Base-by-base conservation (phyloP, 2,888 invertebrate genomes). In the Drosophila anceps region DNA sequence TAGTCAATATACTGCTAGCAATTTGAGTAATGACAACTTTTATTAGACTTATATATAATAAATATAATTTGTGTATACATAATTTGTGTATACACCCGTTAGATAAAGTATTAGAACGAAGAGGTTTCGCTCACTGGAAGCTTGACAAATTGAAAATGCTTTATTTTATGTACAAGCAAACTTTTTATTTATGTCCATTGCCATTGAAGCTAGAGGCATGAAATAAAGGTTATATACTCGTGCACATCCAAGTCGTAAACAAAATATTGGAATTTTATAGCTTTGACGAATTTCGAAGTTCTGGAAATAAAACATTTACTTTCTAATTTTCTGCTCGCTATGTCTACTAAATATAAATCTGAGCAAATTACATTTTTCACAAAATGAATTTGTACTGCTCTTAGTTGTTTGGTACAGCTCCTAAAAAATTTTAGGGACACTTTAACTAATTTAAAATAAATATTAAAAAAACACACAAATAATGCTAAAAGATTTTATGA, bases 1-100 rank as follows among this genome's bases (percentile, higher is more conserved):
- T 4, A 18, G 18, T 0, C 9, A 18, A 10, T 0, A 4, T n/a
- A 4, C n/a, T 18, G 0, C 9, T 9, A 0, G 1, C 3, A 2
- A 10, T 18, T 18, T 41, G 9, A 41, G 18, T 18, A 18, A 41
- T 18, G 4, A 10, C 4, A 33, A 33, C 12, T 31, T 31, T 31
- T 2, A 24, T 31, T 31, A 9, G 31, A 31, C 9, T 31, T n/a
- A 1, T 4, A 10, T 18, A 1, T 3, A 39, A n/a, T n/a, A 39
- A n/a, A n/a, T n/a, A n/a, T n/a, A n/a, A n/a, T n/a, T n/a, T n/a
- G n/a, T n/a, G n/a, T n/a, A n/a, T n/a, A n/a, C n/a, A n/a, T 37
- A 9, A 9, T 9, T 8, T 18, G 1, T 18, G 3, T 41, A 9
- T 18, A n/a, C 9, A 9, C 9, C 18, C 3, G 18, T 9, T 41